Conservation (phyloP, 2,797 vertebrate species). For the Brachymystax lenok region DNA sequence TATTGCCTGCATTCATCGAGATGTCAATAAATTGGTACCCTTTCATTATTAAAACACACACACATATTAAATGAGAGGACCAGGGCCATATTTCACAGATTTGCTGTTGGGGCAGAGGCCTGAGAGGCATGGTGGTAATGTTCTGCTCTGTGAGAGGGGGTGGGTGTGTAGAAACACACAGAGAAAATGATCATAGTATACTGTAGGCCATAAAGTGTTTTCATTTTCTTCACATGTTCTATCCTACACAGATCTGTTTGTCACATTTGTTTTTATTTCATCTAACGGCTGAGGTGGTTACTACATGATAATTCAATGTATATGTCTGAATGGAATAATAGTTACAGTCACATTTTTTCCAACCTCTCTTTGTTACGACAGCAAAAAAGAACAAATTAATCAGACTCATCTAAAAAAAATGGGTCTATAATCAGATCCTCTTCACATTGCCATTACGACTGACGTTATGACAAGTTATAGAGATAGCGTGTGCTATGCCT, state of each 20-base stretch:
- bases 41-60: conserved; percentile 54
- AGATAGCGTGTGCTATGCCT: not conserved
- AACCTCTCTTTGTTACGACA: too few species aligned
- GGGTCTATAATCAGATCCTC: not conserved
- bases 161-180: not conserved
- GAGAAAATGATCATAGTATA: not conserved
- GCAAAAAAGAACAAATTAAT: not conserved
- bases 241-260: too few species aligned
- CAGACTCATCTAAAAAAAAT: not conserved
- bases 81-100: conserved; percentile 3
- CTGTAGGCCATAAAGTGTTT: too few species aligned
- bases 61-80: not conserved
- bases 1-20: conserved; percentile 18
- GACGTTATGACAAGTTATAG: not conserved
- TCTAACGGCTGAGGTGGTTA: too few species aligned
- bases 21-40: conserved; percentile 22
- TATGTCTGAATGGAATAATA: too few species aligned
- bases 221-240: too few species aligned
- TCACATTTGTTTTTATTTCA: too few species aligned
- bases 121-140: not conserved
- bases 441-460: not conserved
- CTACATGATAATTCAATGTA: too few species aligned
- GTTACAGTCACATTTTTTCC: too few species aligned
- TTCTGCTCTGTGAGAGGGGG: not conserved
- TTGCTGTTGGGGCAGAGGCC: not conserved